These are phyloP conservation scores for Chelonia mydas DNA, from an alignment of 2,797 vertebrate genomes.

Conservation along the genomic window DNA sequence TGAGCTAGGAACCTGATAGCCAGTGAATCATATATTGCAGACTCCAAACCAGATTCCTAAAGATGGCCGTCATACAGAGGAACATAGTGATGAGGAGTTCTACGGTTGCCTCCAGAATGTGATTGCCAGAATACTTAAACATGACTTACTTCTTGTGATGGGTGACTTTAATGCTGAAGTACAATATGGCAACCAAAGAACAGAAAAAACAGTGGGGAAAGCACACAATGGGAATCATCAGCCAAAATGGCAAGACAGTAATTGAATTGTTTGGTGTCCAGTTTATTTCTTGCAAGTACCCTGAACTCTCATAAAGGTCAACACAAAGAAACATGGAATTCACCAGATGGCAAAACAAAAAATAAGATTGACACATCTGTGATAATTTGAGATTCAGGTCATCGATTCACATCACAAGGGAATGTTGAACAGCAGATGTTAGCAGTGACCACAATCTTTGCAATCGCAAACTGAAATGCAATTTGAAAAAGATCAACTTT, in stretches of 20 bases:
- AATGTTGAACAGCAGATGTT: neutral
- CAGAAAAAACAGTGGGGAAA: neutral
- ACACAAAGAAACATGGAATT: neutral
- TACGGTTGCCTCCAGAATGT: neutral
- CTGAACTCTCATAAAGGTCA: neutral
- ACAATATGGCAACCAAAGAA: neutral
- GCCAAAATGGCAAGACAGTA: neutral
- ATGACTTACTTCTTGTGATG: neutral
- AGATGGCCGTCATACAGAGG: neutral
- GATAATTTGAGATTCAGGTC: too few relatives aligned
- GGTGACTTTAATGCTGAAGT: neutral
- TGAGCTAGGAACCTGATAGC: neutral
- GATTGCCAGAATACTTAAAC: neutral
- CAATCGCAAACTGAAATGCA: neutral
- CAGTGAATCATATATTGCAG: neutral
- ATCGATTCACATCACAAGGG: neutral
- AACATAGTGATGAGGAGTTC: neutral
- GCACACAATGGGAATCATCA: neutral
- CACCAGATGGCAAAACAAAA: neutral
- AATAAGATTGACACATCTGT: neutral
- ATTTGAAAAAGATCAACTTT: neutral
- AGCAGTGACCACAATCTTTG: neutral
- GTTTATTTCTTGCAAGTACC: neutral
- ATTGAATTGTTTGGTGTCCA: neutral
- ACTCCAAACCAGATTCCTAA: neutral